Conservation (phyloP, 1,140 invertebrate genomes). For the Reticulitermes speratus region DNA sequence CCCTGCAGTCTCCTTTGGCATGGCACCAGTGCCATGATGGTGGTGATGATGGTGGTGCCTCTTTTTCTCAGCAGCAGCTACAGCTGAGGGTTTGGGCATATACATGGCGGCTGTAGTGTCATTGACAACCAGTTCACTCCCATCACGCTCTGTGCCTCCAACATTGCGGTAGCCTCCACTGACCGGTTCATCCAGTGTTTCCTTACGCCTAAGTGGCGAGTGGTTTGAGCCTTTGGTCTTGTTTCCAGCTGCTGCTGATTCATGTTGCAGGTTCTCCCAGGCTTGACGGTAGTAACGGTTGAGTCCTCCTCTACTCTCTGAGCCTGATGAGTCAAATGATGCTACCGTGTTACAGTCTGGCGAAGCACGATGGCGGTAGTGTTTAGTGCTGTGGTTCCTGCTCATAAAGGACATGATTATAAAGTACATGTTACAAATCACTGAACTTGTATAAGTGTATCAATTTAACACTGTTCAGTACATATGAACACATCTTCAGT, state of each 20-base stretch:
- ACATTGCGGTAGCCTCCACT: constrained; percentile 40
- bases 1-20: constrained; percentile 32
- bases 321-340: constrained; percentile 81
- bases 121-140: constrained; percentile 76
- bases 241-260: constrained; percentile 54
- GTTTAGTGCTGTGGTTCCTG: constrained; percentile 77
- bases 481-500: too few species aligned
- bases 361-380: constrained; percentile 80
- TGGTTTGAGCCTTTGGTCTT: constrained; percentile 48
- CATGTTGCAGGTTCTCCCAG: constrained; percentile 89
- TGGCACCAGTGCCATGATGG: constrained; percentile 57
- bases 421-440: too few species aligned
- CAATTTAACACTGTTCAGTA: too few species aligned
- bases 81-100: constrained; percentile 44
- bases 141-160: constrained; percentile 51
- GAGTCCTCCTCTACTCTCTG: constrained; percentile 75
- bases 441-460: too few species aligned
- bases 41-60: constrained; percentile 82
- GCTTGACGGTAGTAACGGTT: constrained; percentile 86
- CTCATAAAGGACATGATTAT: constrained; percentile 34
- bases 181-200: constrained; percentile 66
- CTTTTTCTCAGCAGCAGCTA: constrained; percentile 64
- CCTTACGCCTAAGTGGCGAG: constrained; percentile 62
- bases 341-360: constrained; percentile 86
- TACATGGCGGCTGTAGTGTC: constrained; percentile 59